Evolutionary conservation across 2,888 invertebrate genomes (phyloP).

Genomic region (Drosophila recens): DNA sequence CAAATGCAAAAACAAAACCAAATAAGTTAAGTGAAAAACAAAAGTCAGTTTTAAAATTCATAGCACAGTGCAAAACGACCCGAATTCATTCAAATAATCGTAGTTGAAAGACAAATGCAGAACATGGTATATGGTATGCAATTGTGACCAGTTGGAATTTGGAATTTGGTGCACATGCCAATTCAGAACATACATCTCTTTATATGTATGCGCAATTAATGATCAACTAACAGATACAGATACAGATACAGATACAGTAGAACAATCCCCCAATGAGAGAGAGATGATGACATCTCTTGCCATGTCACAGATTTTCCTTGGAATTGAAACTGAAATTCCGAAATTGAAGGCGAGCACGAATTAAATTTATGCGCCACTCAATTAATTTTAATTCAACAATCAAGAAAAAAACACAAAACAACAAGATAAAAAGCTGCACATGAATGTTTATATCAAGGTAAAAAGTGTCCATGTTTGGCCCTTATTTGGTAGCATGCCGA

Average conservation of each 20-base stretch:
- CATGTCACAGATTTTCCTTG: constrained; percentile 69
- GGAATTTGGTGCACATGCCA: constrained; percentile 62
- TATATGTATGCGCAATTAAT: constrained; percentile 22
- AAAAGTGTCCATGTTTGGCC: constrained; percentile 59
- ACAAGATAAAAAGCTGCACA: constrained; percentile 6
- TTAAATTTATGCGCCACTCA: constrained; percentile 69
- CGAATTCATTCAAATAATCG: constrained; percentile 38
- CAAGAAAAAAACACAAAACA: constrained; percentile 8
- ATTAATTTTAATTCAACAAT: constrained; percentile 76
- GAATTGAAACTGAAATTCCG: constrained; percentile 69
- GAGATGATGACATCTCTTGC: constrained; percentile 67
- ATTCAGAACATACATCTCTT: constrained; percentile 42
- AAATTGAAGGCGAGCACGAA: constrained; percentile 50
- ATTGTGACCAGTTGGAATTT: constrained; percentile 51
- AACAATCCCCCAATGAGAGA: constrained; percentile 15
- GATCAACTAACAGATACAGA: neutral
- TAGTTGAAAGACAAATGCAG: constrained; percentile 38
- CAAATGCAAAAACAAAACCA: constrained; percentile 19
- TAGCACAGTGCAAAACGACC: constrained; percentile 42
- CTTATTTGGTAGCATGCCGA: constrained; percentile 60
- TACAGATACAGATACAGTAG: constrained; percentile 1
- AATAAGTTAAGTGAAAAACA: constrained; percentile 51
- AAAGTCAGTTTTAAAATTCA: constrained; percentile 63
- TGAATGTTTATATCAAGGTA: constrained; percentile 59
- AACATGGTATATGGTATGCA: constrained; percentile 32